A percentile compares a stretch with the other conserved stretches of the same genome.
Conservation (phyloP, 2,113 vertebrate species). For the Gopherus flavomarginatus region DNA sequence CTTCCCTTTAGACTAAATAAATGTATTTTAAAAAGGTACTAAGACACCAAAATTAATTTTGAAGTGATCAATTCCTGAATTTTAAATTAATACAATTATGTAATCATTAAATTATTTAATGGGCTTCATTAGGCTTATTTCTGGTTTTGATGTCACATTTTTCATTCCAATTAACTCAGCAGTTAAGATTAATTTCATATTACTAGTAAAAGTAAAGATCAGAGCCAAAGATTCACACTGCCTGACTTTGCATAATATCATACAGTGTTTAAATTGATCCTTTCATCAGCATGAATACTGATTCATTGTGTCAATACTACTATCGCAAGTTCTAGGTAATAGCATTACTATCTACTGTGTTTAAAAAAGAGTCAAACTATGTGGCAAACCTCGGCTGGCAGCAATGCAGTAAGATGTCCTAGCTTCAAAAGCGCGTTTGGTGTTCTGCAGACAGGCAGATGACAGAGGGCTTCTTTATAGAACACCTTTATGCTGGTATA, state of each 20-base stretch:
- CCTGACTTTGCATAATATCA: neutral
- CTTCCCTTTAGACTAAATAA: conserved; percentile 64
- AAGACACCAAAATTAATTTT: conserved; percentile 69
- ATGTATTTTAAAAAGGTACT: conserved; percentile 36
- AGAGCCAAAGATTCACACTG: conserved; percentile 19
- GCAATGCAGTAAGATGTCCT: neutral
- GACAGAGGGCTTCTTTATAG: fast-evolving
- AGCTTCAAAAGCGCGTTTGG: neutral
- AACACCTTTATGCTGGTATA: neutral
- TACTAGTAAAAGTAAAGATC: conserved; percentile 36
- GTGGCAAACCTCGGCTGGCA: neutral
- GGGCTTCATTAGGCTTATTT: conserved; percentile 68
- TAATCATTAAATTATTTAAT: conserved; percentile 76
- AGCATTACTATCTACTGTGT: neutral
- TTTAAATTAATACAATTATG: conserved; percentile 61
- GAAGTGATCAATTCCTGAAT: conserved; percentile 55
- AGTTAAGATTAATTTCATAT: conserved; percentile 70
- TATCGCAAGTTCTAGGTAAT: neutral
- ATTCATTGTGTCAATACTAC: neutral
- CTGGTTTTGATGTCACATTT: conserved; percentile 62
- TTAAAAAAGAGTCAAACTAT: neutral
- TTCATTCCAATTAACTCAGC: conserved; percentile 74
- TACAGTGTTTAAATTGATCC: neutral
- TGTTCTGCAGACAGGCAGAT: neutral
- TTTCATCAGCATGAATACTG: neutral